A percentile compares a stretch with the other conserved stretches of the same genome.
Evolutionary conservation across 2,797 vertebrate species (phyloP).

Genomic region (Erethizon dorsatum): DNA sequence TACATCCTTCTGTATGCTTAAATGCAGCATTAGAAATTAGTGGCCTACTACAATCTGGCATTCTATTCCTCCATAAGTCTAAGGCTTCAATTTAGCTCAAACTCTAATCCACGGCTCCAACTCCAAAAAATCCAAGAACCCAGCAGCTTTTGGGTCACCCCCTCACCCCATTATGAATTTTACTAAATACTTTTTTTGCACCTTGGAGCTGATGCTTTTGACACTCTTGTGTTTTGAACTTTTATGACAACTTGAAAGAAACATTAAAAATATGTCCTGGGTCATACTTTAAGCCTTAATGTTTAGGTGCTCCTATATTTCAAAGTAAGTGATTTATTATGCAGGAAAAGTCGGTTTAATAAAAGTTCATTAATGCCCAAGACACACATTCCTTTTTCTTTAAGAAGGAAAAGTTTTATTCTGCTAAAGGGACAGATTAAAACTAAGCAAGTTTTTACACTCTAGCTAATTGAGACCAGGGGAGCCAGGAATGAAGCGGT

Average conservation of each 20-base stretch:
- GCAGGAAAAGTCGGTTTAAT: conserved; percentile 48
- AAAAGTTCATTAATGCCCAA: conserved; percentile 63
- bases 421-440: conserved; percentile 30
- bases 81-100: background rate
- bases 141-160: background rate
- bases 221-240: background rate
- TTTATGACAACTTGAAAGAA: conserved; percentile 62
- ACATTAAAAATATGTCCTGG: conserved; percentile 31
- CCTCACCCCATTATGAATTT: background rate
- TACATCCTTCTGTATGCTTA: background rate
- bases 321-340: conserved; percentile 61
- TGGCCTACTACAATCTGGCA: background rate
- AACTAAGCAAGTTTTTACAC: conserved; percentile 63
- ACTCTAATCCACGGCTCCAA: background rate
- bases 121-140: conserved; percentile 25
- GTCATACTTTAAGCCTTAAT: background rate
- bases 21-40: background rate
- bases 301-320: conserved; percentile 44
- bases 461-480: conserved; percentile 58
- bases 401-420: conserved; percentile 54
- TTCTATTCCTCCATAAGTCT: background rate
- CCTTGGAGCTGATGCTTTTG: conserved; percentile 35
- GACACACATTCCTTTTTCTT: conserved; percentile 49
- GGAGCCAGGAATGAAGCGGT: conserved; percentile 43
- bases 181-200: conserved; percentile 1